Conservation (phyloP, 2,113 vertebrate species). For the Amphilophus citrinellus region DNA sequence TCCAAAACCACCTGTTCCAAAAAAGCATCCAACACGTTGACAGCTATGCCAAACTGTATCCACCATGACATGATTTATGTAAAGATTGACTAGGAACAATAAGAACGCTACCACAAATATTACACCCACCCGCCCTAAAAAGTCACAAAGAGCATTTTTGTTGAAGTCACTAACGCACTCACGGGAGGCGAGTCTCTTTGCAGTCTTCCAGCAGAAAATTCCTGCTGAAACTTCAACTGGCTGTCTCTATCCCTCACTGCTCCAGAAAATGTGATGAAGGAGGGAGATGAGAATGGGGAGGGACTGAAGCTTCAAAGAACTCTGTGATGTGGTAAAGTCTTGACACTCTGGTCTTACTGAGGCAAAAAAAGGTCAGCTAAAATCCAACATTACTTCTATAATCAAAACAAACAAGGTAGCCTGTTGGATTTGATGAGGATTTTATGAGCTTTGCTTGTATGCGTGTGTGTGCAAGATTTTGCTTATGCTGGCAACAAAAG, state of each 20-base stretch:
- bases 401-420: slow-evolving; percentile 57
- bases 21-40: slow-evolving; percentile 5
- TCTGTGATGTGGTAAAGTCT: slow-evolving; percentile 36
- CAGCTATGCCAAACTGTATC: slow-evolving; percentile 19
- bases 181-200: slow-evolving; percentile 8
- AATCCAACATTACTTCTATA: slow-evolving; percentile 30
- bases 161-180: slow-evolving; percentile 27
- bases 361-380: slow-evolving; percentile 36
- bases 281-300: not conserved
- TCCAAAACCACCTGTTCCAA: slow-evolving; percentile 39
- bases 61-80: slow-evolving; percentile 24
- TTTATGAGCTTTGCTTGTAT: slow-evolving; percentile 64
- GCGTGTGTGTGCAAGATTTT: slow-evolving; percentile 26
- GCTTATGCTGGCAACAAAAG: slow-evolving; percentile 51
- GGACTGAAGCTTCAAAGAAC: slow-evolving; percentile 19
- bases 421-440: slow-evolving; percentile 61
- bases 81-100: slow-evolving; percentile 20
- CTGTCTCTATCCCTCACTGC: slow-evolving; percentile 57
- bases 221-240: slow-evolving; percentile 51
- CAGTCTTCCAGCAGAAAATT: slow-evolving; percentile 43
- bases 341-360: slow-evolving; percentile 19
- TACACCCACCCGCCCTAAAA: not conserved
- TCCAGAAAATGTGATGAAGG: slow-evolving; percentile 5
- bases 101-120: not conserved
- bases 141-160: not conserved